Base-by-base conservation (phyloP, 2,797 vertebrate genomes). In the Myotis myotis region DNA sequence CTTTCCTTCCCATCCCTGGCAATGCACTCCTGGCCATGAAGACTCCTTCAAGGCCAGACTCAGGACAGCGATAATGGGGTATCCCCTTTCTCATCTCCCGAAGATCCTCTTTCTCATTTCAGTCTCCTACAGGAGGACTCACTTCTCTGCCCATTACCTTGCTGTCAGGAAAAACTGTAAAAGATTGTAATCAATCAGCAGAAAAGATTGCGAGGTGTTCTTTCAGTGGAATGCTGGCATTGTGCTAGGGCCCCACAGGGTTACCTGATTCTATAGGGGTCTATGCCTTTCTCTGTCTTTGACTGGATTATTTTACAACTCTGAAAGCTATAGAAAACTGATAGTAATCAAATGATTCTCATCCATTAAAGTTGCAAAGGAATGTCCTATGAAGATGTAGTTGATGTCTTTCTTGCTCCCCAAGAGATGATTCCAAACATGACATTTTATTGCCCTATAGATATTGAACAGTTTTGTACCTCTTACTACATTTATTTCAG, bases 301-400 rank as follows among this genome's bases (percentile, higher is more conserved):
- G 47, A 88, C 25, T 36, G 47, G 83, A 76, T 62, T 93, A 86
- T 68, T 93, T 95, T 93, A 89, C 53, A 89, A 44, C 75, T 82
- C 60, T 82, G 53, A 60, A 89, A 51, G 72, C 86, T 89, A 86
- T 19, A 94, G 68, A 78, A 95, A 93, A 96, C 84, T 38, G 64
- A 75, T 53, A 68, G 53, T 49, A 85, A 96, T 75, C 71, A 90
- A 91, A 88, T 71, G 47, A 93, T 93, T 84, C 79, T 51, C 68
- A 66, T 33, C 19, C 68, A 91, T 89, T 86, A 88, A 91, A 64
- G 36, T 15, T 78, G 79, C 87, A 75, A 90, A 25, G 22, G 66
- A 92, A 80, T 68, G 33, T 79, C 70, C 57, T 90, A 7, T 28
- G 44, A 71, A 89, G 41, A 62, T 41, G 9, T 20, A 92, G 47